Evolutionary conservation across 2,797 vertebrate genomes (phyloP), one percentile per base, ranked within the genome.

Genomic region (Phalanger gymnotis): DNA sequence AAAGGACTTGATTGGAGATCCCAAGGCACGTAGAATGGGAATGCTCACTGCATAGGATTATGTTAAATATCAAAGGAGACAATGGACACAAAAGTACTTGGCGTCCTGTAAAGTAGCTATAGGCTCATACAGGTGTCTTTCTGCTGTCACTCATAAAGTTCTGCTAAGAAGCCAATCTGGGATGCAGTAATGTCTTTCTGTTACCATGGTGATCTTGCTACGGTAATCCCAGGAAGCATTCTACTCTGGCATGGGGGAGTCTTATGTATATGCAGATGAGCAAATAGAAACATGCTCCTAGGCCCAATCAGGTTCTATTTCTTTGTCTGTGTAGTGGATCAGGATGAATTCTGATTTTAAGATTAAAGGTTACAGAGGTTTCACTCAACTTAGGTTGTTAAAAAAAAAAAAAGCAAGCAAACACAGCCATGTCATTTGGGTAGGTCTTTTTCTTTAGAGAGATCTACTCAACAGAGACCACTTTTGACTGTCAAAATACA

Each of bases 131-230:
- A 87, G 2, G 40, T 87, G 25, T 51, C 51, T 27, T 51, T 87
- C 73, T 87, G 73, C 34, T 3, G 2, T 73, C 5, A 40, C 5
- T 40, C 10, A 27, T 12, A 53, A 53, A 11, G n/a, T 52, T 90
- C 53, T 53, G 27, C 52, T 53, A 34, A 53, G 90, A 22, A 90
- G 7, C 3, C 52, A 90, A 90, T 93, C 93, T 94, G 93, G 66
- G 57, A 53, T 58, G 61, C 14, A 89, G 66, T 87, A 92, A 89
- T 93, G 93, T 95, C 87, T 93, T 53, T 47, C 53, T 52, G 92
- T 96, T 96, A 91, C 94, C 87, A 97, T 95, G 92, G 95, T 73
- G 96, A 98, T 94, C n/a, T 56, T 55, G 94, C 56, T n/a, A 34
- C 25, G 2, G 96, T 97, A 96, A 94, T 96, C 90, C 97, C 96